phyloP scores from a whole-genome alignment of 2,113 vertebrate species.

The Antigone vipio region DNA sequence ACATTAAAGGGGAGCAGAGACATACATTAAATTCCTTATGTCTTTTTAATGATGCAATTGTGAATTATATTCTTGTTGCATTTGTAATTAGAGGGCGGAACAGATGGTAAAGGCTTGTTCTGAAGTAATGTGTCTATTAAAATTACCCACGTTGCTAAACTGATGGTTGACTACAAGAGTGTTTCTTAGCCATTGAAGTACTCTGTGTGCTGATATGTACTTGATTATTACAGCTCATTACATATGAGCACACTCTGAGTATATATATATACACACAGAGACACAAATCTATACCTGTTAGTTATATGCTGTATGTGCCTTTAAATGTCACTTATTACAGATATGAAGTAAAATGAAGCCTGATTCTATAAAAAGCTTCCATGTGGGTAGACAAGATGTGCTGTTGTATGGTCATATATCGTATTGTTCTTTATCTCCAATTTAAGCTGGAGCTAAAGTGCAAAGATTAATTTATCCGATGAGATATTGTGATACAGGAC shows the following conservation, averaged over 20 bases:
- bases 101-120: conserved; percentile 77
- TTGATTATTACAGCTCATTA: conserved; percentile 71
- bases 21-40: conserved; percentile 74
- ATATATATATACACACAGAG: background rate
- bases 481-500: background rate
- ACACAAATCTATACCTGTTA: background rate
- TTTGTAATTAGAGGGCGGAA: conserved; percentile 76
- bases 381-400: background rate
- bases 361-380: background rate
- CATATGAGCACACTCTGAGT: conserved; percentile 36
- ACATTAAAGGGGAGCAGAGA: conserved; percentile 67
- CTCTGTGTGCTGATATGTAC: conserved; percentile 36
- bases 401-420: background rate
- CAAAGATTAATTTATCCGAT: background rate
- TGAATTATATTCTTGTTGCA: conserved; percentile 77
- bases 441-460: background rate
- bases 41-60: conserved; percentile 77
- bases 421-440: background rate
- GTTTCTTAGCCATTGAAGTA: conserved; percentile 61
- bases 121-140: conserved; percentile 74
- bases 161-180: conserved; percentile 58
- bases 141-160: conserved; percentile 70
- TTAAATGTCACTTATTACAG: conserved; percentile 55
- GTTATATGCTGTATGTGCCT: conserved; percentile 43
- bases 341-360: conserved; percentile 64